Percentiles rank a stretch among this genome's conserved stretches.
Evolutionary conservation across 2,888 invertebrate genomes (phyloP).

Genomic region (Tortricodes alternella): DNA sequence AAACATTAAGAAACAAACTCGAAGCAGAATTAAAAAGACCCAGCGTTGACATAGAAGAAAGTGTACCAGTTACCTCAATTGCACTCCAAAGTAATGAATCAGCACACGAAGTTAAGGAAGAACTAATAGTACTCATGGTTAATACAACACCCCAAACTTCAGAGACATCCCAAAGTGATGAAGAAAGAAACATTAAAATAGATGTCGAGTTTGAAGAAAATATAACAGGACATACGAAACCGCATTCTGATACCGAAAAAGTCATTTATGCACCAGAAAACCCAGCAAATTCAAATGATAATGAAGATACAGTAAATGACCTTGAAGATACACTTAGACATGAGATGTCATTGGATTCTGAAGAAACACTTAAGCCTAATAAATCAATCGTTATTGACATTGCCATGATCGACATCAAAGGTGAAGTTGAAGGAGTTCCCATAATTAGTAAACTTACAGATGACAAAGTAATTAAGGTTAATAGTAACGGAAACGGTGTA

Average conservation of each 20-base stretch:
- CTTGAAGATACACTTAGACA: slow-evolving; percentile 3
- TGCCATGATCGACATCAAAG: background rate
- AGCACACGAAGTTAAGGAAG: background rate
- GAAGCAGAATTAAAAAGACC: slow-evolving; percentile 2
- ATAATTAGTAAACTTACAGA: too few species aligned
- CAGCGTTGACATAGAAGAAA: slow-evolving; percentile 10
- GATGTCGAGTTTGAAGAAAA: background rate
- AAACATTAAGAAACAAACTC: background rate
- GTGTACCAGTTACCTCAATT: background rate
- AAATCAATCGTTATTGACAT: background rate
- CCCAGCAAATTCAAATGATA: too few species aligned
- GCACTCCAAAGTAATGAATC: background rate
- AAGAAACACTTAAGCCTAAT: background rate
- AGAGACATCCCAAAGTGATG: background rate
- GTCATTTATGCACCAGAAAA: background rate
- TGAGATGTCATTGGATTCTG: background rate
- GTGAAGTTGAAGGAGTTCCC: background rate
- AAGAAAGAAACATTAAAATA: background rate
- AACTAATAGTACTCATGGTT: background rate
- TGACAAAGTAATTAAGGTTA: background rate
- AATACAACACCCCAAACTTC: background rate
- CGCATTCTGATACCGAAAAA: background rate
- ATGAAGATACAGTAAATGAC: background rate
- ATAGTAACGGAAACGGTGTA: background rate
- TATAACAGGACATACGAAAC: background rate